A percentile compares a stretch with the other conserved stretches of the same genome.
phyloP scores from a whole-genome alignment of 2,113 vertebrate genomes.

The Micronycteris hirsuta region DNA sequence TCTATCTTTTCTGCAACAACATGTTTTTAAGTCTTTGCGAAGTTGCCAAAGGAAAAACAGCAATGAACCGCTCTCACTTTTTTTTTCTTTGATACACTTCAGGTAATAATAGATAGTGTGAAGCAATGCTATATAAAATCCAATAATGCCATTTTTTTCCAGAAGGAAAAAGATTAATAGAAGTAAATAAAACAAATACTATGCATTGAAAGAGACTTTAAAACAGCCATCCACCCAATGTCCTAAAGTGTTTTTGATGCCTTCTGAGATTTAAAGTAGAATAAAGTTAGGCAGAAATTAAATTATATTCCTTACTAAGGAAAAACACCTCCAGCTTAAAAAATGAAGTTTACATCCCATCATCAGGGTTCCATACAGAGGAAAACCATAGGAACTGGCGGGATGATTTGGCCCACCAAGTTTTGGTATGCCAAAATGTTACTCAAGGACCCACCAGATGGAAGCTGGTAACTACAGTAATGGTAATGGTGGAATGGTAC shows the following conservation, averaged over 20 bases:
- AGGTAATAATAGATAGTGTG: neutral
- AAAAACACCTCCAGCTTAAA: neutral
- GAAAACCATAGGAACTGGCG: neutral
- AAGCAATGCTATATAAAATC: neutral
- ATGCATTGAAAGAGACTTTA: neutral
- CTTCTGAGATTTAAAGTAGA: conserved; percentile 15
- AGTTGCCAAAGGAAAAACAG: conserved; percentile 25
- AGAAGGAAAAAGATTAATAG: conserved; percentile 20
- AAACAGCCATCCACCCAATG: neutral
- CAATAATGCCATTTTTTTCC: neutral
- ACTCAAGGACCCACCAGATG: neutral
- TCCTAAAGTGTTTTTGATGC: neutral
- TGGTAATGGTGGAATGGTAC: neutral
- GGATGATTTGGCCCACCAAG: neutral
- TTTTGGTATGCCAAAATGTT: conserved; percentile 6
- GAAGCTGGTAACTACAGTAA: neutral
- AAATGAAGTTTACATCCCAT: neutral
- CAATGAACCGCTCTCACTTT: neutral
- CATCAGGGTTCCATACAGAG: neutral
- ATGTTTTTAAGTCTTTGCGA: conserved; percentile 9
- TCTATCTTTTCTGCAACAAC: neutral
- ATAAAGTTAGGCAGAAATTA: conserved; percentile 28
- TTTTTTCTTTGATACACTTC: neutral
- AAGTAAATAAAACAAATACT: neutral
- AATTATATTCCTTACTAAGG: neutral